Conservation (phyloP, 2,113 vertebrate species). For the Sialia sialis region DNA sequence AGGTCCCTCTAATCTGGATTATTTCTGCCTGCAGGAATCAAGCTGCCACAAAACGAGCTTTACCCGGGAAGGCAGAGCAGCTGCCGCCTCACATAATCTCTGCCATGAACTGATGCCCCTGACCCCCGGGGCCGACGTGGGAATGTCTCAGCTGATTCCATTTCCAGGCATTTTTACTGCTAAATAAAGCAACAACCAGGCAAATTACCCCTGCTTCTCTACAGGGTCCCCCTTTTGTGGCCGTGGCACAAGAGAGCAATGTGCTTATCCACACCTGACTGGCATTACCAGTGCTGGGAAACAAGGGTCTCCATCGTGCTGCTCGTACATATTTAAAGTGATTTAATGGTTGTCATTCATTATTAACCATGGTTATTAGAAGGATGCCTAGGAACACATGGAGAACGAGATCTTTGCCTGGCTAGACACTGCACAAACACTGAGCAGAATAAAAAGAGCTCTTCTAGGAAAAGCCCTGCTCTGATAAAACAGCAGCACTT, state of each 20-base stretch:
- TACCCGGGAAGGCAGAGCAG: not conserved
- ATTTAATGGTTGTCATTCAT: slow-evolving; percentile 64
- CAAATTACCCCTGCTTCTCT: not conserved
- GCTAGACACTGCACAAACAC: not conserved
- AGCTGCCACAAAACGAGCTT: not conserved
- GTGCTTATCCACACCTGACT: not conserved
- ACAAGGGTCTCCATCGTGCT: slow-evolving; percentile 7
- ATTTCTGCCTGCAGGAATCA: not conserved
- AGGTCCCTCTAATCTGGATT: slow-evolving; percentile 33
- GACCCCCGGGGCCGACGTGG: fast-evolving
- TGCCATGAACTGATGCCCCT: fast-evolving
- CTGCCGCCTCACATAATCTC: not conserved
- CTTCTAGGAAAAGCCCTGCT: slow-evolving; percentile 24
- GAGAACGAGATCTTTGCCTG: not conserved
- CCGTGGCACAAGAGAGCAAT: not conserved
- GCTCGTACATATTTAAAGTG: slow-evolving; percentile 49
- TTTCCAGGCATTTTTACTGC: not conserved
- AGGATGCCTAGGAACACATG: slow-evolving; percentile 1
- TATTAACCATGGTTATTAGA: slow-evolving; percentile 66
- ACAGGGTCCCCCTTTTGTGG: not conserved
- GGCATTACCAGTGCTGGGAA: slow-evolving; percentile 21
- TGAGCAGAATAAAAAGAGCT: slow-evolving; percentile 8
- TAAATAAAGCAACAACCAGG: not conserved
- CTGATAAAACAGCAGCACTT: not conserved
- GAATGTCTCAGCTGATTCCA: not conserved